A percentile compares a stretch with the other conserved stretches of the same genome.
Evolutionary conservation across 2,888 invertebrate genomes (phyloP).

Genomic region (Formica aserva): DNA sequence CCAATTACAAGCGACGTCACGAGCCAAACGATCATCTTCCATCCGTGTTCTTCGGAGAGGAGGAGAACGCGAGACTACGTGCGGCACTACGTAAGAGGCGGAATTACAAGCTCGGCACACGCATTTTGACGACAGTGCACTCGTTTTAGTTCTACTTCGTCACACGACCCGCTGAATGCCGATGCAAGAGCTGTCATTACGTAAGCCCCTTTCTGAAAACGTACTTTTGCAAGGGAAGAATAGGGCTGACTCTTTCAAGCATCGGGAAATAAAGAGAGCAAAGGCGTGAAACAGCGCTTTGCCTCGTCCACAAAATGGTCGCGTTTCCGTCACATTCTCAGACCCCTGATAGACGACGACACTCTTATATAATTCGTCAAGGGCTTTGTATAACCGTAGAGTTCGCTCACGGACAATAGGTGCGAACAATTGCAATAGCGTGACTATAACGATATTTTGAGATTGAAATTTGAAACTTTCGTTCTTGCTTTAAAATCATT

Average conservation of each 20-base stretch:
- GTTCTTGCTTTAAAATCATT: not conserved
- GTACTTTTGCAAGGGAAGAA: slow-evolving; percentile 34
- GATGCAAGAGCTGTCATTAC: slow-evolving; percentile 49
- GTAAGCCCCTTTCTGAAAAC: slow-evolving; percentile 25
- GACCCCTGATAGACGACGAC: slow-evolving; percentile 21
- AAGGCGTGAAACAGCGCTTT: slow-evolving; percentile 51
- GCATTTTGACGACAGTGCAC: slow-evolving; percentile 1
- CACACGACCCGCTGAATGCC: slow-evolving; percentile 53
- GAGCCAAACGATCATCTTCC: slow-evolving; percentile 16
- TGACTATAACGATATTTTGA: slow-evolving; percentile 1
- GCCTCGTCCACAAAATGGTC: slow-evolving; percentile 49
- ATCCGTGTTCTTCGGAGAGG: not conserved
- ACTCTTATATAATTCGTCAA: slow-evolving; percentile 37
- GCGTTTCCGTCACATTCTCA: slow-evolving; percentile 65
- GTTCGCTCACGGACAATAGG: not conserved
- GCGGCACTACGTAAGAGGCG: slow-evolving; percentile 9
- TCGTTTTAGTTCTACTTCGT: slow-evolving; percentile 37
- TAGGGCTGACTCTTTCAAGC: slow-evolving; percentile 22
- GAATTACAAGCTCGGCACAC: slow-evolving; percentile 39
- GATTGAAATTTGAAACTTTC: slow-evolving; percentile 12
- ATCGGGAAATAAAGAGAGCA: slow-evolving; percentile 43
- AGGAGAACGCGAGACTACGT: slow-evolving; percentile 17
- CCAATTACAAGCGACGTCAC: slow-evolving; percentile 35
- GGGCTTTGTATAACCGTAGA: not conserved
- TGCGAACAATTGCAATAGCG: slow-evolving; percentile 1